A percentile compares a stretch with the other conserved stretches of the same genome.
Evolutionary conservation across 2,113 vertebrate species (phyloP).

Genomic region (Ptyas mucosa): DNA sequence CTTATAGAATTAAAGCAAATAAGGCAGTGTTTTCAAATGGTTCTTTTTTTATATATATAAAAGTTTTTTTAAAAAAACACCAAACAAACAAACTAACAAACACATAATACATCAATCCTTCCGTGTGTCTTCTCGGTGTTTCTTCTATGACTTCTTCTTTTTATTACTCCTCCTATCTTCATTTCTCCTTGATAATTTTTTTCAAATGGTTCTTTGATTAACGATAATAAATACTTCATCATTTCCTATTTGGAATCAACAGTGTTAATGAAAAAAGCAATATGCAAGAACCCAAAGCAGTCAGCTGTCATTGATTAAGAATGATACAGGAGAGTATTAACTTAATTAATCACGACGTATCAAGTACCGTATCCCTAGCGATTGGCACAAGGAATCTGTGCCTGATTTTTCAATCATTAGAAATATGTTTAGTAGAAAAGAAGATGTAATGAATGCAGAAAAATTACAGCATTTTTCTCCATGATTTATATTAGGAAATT

Average conservation of each 20-base stretch:
- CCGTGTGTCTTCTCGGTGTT: too few species aligned
- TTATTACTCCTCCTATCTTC: too few species aligned
- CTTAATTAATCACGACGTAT: slow-evolving; percentile 37
- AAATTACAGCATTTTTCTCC: slow-evolving; percentile 8
- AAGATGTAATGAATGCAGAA: neutral
- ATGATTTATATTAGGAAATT: slow-evolving; percentile 17
- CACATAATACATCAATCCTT: too few species aligned
- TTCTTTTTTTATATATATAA: too few species aligned
- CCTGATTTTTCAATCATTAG: neutral
- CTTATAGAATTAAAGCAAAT: slow-evolving; percentile 11
- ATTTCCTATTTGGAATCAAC: slow-evolving; percentile 24
- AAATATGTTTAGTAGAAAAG: slow-evolving; percentile 13
- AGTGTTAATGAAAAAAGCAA: neutral
- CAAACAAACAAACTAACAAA: too few species aligned
- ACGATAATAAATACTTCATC: slow-evolving; percentile 13
- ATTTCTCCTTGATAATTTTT: neutral
- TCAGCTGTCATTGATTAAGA: neutral
- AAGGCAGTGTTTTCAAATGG: neutral
- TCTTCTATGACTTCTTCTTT: too few species aligned
- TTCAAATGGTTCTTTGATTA: slow-evolving; percentile 38
- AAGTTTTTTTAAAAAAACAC: too few species aligned
- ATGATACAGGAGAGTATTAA: slow-evolving; percentile 37
- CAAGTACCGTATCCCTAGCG: neutral
- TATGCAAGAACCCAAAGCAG: slow-evolving; percentile 27
- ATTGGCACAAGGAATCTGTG: neutral